A percentile compares a stretch with the other conserved stretches of the same genome.
Evolutionary conservation across 2,888 invertebrate genomes (phyloP).

Genomic region (Cybosia mesomella): DNA sequence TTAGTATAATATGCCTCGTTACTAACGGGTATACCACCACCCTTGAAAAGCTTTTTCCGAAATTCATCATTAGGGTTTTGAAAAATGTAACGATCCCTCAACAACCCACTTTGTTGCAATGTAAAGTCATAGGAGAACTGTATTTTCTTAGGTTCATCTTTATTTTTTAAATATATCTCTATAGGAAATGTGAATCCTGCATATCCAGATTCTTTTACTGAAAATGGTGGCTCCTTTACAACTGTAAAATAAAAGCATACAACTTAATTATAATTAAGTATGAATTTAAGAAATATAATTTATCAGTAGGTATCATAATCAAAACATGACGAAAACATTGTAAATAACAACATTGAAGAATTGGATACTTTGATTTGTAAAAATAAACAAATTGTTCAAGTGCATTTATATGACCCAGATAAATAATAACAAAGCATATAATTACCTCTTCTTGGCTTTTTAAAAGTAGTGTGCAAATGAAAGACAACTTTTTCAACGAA

Average conservation of each 20-base stretch:
- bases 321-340: neutral
- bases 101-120: conserved; percentile 91
- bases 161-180: conserved; percentile 95
- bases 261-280: neutral
- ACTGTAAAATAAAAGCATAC: conserved; percentile 86
- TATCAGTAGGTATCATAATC: neutral
- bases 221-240: conserved; percentile 96
- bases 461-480: conserved; percentile 96
- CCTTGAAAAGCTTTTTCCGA: conserved; percentile 93
- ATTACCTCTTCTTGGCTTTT: conserved; percentile 95
- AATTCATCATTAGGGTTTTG: conserved; percentile 96
- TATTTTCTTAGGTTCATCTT: conserved; percentile 96
- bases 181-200: conserved; percentile 97
- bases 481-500: conserved; percentile 98
- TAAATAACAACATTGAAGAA: neutral
- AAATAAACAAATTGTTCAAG: neutral
- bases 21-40: conserved; percentile 90
- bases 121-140: conserved; percentile 94
- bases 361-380: neutral
- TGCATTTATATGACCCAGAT: neutral
- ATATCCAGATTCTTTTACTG: conserved; percentile 97
- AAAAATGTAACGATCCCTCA: conserved; percentile 94
- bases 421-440: neutral
- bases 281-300: neutral
- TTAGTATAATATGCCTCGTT: conserved; percentile 81